Evolutionary conservation across 2,797 vertebrate genomes (phyloP).

Genomic region (Pelochelys cantorii): DNA sequence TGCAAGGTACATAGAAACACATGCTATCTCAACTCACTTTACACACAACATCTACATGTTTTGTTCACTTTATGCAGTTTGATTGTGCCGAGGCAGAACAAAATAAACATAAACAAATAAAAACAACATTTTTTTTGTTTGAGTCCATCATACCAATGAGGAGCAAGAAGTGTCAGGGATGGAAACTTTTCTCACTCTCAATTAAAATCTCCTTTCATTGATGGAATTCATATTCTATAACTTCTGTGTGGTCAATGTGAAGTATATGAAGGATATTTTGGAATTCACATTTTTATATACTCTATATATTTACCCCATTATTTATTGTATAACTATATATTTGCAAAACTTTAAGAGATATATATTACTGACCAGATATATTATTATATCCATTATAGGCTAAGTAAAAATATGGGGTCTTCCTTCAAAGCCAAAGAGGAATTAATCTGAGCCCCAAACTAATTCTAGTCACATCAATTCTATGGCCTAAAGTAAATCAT

Average conservation of each 20-base stretch:
- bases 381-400: too few relatives aligned
- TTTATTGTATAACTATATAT: neutral
- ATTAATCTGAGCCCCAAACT: slow-evolving; percentile 43
- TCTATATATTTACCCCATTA: neutral
- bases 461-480: slow-evolving; percentile 43
- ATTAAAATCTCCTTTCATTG: neutral
- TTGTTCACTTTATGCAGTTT: neutral
- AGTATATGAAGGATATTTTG: neutral
- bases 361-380: neutral
- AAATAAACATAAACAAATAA: neutral
- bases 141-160: neutral
- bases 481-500: slow-evolving; percentile 35
- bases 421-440: neutral
- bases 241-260: neutral
- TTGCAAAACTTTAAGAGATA: neutral
- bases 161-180: neutral
- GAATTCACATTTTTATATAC: neutral
- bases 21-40: neutral
- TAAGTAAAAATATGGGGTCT: neutral
- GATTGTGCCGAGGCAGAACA: neutral
- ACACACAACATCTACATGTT: too few relatives aligned
- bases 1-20: neutral
- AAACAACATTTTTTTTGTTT: neutral
- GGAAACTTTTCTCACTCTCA: neutral
- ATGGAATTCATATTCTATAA: neutral